Percentiles rank a stretch among this genome's conserved stretches.
phyloP scores from a whole-genome alignment of 2,888 invertebrate species.

The Agrochola litura region DNA sequence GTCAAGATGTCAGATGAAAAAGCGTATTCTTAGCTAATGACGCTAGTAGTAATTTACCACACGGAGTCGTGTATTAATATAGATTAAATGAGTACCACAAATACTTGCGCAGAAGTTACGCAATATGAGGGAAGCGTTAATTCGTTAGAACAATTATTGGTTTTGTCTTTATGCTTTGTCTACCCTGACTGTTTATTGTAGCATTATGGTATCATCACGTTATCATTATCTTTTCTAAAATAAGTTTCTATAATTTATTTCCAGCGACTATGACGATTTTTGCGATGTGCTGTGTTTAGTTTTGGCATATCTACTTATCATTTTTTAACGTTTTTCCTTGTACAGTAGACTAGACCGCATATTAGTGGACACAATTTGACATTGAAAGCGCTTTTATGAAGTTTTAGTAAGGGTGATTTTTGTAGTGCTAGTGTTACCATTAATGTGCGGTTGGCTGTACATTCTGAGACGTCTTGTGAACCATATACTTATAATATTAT shows the following conservation, averaged over 20 bases:
- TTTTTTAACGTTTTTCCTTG: constrained; percentile 23
- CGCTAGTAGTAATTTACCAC: constrained; percentile 43
- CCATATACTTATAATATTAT: neutral
- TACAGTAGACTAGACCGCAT: neutral
- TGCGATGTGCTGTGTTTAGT: constrained; percentile 1
- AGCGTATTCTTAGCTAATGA: constrained; percentile 53
- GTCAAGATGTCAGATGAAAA: constrained; percentile 21
- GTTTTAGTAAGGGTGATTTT: neutral
- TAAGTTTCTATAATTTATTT: constrained; percentile 41
- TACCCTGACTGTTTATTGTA: constrained; percentile 50
- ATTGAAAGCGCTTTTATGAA: neutral
- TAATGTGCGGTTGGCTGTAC: neutral
- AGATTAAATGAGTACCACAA: constrained; percentile 43
- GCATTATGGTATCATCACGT: constrained; percentile 44
- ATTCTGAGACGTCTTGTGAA: constrained; percentile 15
- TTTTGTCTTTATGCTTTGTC: constrained; percentile 48
- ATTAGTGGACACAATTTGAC: neutral
- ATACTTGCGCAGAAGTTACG: constrained; percentile 53
- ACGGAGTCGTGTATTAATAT: constrained; percentile 40
- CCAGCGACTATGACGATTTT: neutral
- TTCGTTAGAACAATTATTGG: constrained; percentile 56
- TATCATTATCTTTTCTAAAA: constrained; percentile 47
- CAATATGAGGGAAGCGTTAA: constrained; percentile 58
- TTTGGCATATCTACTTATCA: neutral
- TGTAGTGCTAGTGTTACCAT: neutral